phyloP scores from a whole-genome alignment of 2,113 vertebrate genomes.

The Prunella himalayana region DNA sequence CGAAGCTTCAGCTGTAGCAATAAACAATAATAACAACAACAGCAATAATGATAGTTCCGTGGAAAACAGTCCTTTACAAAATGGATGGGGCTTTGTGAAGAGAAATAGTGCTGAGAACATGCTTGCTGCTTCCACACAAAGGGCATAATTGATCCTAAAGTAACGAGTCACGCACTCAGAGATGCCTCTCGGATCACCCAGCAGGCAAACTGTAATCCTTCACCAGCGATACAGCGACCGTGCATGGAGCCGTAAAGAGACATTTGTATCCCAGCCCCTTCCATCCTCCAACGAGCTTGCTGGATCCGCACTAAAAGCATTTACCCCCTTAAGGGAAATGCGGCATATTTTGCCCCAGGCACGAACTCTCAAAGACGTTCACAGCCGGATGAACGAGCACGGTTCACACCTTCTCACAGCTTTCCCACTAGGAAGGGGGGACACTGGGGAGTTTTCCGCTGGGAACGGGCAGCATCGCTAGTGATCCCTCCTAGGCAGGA shows the following conservation, averaged over 20 bases:
- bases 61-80: not conserved
- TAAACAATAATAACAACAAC: not conserved
- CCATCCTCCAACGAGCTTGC: not conserved
- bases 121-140: not conserved
- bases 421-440: not conserved
- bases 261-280: not conserved
- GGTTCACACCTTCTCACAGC: not conserved
- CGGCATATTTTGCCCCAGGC: fast-evolving
- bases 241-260: fast-evolving
- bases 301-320: fast-evolving
- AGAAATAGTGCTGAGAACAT: not conserved
- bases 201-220: not conserved
- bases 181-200: not conserved
- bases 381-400: not conserved
- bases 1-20: not conserved
- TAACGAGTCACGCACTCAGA: not conserved
- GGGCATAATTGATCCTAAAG: not conserved
- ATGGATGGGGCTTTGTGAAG: not conserved
- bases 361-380: not conserved
- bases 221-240: fast-evolving
- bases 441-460: not conserved
- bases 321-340: fast-evolving
- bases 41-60: fast-evolving
- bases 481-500: not conserved
- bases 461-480: fast-evolving